These are phyloP conservation scores for Coracias cyanogaster DNA, from an alignment of 2,797 vertebrate genomes.

Conservation along the genomic window DNA sequence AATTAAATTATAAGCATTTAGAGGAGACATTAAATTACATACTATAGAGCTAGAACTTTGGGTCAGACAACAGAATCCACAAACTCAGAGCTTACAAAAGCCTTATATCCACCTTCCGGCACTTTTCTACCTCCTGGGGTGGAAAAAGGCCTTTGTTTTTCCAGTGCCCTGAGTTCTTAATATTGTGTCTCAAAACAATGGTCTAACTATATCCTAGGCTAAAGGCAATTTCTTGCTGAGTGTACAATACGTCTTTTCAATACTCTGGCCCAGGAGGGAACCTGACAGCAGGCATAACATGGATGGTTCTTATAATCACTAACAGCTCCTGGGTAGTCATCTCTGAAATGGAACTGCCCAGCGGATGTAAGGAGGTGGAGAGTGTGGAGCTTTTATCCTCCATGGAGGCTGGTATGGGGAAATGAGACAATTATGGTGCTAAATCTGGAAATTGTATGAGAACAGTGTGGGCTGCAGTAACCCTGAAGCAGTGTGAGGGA, in stretches of 20 bases:
- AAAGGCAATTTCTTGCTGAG: slow-evolving; percentile 39
- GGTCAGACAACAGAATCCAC: neutral
- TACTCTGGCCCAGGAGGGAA: neutral
- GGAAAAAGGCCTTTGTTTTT: slow-evolving; percentile 21
- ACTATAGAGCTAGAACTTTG: slow-evolving; percentile 38
- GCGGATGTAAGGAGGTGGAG: neutral
- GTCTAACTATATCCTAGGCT: neutral
- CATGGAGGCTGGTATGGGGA: neutral
- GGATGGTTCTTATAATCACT: neutral
- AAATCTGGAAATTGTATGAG: neutral
- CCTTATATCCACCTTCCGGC: neutral
- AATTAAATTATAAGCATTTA: slow-evolving; percentile 67
- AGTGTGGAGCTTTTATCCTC: neutral
- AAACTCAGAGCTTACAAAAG: neutral
- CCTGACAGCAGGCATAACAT: neutral
- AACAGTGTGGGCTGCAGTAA: neutral
- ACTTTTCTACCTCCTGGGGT: neutral
- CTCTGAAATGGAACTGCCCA: slow-evolving; percentile 8
- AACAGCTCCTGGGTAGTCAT: slow-evolving; percentile 14
- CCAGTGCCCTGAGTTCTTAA: neutral
- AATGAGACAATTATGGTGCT: neutral
- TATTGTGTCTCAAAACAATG: neutral
- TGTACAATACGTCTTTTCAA: slow-evolving; percentile 10
- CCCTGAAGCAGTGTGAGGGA: neutral
- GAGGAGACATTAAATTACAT: slow-evolving; percentile 54